These are phyloP conservation scores for Fabriciana adippe DNA, from an alignment of 2,888 invertebrate genomes.

Conservation along the genomic window DNA sequence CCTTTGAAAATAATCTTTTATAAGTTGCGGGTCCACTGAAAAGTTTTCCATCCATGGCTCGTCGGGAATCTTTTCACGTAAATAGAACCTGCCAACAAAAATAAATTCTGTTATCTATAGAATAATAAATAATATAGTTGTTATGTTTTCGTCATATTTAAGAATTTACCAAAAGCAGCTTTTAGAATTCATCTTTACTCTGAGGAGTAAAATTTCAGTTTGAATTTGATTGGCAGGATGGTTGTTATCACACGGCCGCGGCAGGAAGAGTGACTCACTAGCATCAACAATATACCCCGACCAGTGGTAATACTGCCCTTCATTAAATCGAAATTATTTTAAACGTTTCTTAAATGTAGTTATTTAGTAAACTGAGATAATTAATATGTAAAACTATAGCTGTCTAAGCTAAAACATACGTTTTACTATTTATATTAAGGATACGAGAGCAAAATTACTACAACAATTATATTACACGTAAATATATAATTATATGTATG, in stretches of 20 bases:
- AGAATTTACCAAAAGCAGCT: slow-evolving; percentile 50
- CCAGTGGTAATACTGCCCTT: slow-evolving; percentile 56
- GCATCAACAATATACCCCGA: slow-evolving; percentile 66
- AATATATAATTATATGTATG: slow-evolving; percentile 42
- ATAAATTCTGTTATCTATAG: slow-evolving; percentile 1
- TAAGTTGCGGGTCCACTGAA: slow-evolving; percentile 94
- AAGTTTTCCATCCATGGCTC: slow-evolving; percentile 94
- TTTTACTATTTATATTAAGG: slow-evolving; percentile 34
- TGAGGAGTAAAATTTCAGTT: slow-evolving; percentile 62
- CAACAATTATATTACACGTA: slow-evolving; percentile 38
- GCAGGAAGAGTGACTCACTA: slow-evolving; percentile 78
- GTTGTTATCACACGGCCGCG: slow-evolving; percentile 68
- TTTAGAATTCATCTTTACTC: slow-evolving; percentile 60
- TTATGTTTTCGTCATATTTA: background rate
- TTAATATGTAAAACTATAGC: background rate
- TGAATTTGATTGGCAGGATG: slow-evolving; percentile 77
- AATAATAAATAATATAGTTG: background rate
- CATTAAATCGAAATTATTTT: slow-evolving; percentile 48
- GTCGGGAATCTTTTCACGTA: slow-evolving; percentile 92
- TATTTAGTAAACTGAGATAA: background rate
- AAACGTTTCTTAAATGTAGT: slow-evolving; percentile 10
- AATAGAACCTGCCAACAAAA: slow-evolving; percentile 87
- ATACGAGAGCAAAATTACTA: slow-evolving; percentile 38
- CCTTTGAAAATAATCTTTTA: slow-evolving; percentile 95
- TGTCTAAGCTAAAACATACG: slow-evolving; percentile 5